These are phyloP conservation scores for Meteorus cinctellus DNA, from an alignment of 2,888 invertebrate genomes.

Conservation along the genomic window DNA sequence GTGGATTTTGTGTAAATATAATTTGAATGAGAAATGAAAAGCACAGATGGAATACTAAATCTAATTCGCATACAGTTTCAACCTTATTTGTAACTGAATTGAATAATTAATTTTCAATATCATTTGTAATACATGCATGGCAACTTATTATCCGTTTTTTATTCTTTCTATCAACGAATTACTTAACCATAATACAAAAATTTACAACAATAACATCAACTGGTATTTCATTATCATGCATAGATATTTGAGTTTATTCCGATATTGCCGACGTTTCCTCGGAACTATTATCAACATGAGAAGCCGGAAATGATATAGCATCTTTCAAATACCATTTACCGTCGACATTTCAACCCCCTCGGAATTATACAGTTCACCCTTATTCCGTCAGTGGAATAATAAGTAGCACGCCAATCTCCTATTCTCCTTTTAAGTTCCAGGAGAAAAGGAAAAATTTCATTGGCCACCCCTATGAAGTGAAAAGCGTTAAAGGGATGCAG, in stretches of 20 bases:
- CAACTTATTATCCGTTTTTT: background rate
- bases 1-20: no score
- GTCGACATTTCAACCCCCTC: background rate
- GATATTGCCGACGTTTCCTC: background rate
- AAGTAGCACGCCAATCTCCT: background rate
- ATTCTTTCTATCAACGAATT: no score
- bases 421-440: background rate
- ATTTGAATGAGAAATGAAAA: no score
- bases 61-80: no score
- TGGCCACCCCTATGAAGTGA: background rate
- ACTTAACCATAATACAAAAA: no score
- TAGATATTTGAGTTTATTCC: background rate
- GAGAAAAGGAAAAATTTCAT: background rate
- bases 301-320: background rate
- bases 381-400: background rate
- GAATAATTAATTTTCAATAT: no score
- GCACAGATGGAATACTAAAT: no score
- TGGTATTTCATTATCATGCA: background rate
- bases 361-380: background rate
- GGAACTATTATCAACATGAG: background rate
- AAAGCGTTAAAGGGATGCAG: background rate
- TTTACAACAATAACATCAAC: background rate
- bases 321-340: background rate
- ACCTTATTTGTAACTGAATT: no score
- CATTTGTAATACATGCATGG: background rate